A percentile compares a stretch with the other conserved stretches of the same genome.
Conservation (phyloP, 2,888 invertebrate genomes). For the Catocala fraxini region DNA sequence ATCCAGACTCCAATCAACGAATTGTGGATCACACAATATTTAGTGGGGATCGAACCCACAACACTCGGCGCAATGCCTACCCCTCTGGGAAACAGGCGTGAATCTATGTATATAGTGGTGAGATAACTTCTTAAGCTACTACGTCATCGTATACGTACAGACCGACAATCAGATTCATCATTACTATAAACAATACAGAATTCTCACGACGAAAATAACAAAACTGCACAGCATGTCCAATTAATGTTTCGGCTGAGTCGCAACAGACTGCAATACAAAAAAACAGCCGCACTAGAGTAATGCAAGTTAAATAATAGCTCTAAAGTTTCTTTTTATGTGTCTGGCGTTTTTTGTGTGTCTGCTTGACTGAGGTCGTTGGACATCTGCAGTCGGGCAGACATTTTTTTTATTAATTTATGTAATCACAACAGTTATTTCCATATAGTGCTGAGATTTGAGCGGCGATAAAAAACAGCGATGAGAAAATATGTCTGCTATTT, state of each 20-base stretch:
- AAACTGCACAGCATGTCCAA: slow-evolving; percentile 35
- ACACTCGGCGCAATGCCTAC: too few species aligned
- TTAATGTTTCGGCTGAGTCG: slow-evolving; percentile 34
- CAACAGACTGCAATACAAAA: slow-evolving; percentile 39
- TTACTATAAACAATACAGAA: slow-evolving; percentile 1
- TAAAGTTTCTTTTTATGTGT: slow-evolving; percentile 59
- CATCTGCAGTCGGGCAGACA: slow-evolving; percentile 43
- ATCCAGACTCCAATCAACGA: too few species aligned
- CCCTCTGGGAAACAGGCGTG: too few species aligned
- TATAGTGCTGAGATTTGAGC: slow-evolving; percentile 12
- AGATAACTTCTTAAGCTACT: too few species aligned
- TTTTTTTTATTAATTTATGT: slow-evolving; percentile 25
- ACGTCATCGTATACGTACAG: too few species aligned
- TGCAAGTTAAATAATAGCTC: slow-evolving; percentile 50
- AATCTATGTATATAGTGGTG: too few species aligned
- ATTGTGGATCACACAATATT: too few species aligned
- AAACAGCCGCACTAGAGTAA: slow-evolving; percentile 34
- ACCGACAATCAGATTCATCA: too few species aligned
- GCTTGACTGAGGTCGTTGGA: slow-evolving; percentile 48
- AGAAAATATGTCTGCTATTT: too few species aligned
- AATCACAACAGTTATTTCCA: slow-evolving; percentile 7
- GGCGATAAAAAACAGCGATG: not conserved
- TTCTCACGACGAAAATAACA: slow-evolving; percentile 12
- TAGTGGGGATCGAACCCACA: too few species aligned
- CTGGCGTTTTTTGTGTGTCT: slow-evolving; percentile 66